A percentile compares a stretch with the other conserved stretches of the same genome.
Conservation (phyloP, 2,113 vertebrate species). For the Pseudorasbora parva region DNA sequence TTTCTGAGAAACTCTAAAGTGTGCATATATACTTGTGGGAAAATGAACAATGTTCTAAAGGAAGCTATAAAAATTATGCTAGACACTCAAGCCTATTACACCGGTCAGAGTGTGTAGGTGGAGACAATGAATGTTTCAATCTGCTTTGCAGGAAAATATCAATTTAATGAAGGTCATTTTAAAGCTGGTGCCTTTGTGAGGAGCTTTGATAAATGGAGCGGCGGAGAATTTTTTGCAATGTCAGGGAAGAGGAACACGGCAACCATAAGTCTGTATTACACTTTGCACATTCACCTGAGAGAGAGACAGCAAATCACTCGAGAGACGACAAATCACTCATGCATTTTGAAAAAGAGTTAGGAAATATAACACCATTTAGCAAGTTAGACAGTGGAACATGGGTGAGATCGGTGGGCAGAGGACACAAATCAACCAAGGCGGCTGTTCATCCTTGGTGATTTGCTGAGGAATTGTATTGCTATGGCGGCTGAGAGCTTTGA, state of each 20-base stretch:
- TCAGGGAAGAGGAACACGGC: constrained; percentile 59
- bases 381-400: constrained; percentile 38
- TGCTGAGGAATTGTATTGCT: constrained; percentile 46
- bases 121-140: constrained; percentile 54
- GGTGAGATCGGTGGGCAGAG: not conserved
- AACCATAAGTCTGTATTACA: constrained; percentile 61
- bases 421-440: constrained; percentile 53
- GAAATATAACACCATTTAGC: constrained; percentile 47
- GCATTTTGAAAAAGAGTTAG: constrained; percentile 38
- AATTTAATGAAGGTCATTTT: constrained; percentile 61
- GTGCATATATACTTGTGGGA: constrained; percentile 21
- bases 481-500: constrained; percentile 53
- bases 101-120: constrained; percentile 22
- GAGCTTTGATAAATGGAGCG: constrained; percentile 59
- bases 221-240: constrained; percentile 49
- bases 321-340: constrained; percentile 31
- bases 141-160: constrained; percentile 52
- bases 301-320: not conserved
- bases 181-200: constrained; percentile 31
- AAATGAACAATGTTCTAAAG: constrained; percentile 42
- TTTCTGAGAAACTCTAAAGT: constrained; percentile 26
- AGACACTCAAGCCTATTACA: constrained; percentile 28
- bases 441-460: constrained; percentile 46
- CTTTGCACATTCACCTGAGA: constrained; percentile 45
- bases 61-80: constrained; percentile 30